Evolutionary conservation across 2,113 vertebrate genomes (phyloP).

Genomic region (Perca fluviatilis): DNA sequence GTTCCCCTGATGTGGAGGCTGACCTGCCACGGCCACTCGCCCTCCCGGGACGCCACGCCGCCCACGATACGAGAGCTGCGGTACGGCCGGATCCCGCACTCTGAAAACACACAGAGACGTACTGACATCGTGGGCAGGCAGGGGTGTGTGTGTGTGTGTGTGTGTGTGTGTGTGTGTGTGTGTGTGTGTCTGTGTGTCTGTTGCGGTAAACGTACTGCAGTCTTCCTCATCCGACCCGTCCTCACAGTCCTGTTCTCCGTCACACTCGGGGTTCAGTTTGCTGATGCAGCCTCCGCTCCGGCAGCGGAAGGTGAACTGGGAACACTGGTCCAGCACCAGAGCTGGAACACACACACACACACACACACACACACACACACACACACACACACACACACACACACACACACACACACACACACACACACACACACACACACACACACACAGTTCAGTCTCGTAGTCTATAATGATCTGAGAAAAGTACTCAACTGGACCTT

Average conservation of each 20-base stretch:
- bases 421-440: too few relatives aligned
- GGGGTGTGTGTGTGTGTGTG: background rate
- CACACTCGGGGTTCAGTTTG: constrained; percentile 93
- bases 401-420: too few relatives aligned
- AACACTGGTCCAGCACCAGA: constrained; percentile 79
- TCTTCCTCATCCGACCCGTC: constrained; percentile 91
- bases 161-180: background rate
- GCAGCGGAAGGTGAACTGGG: constrained; percentile 87
- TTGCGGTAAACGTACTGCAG: constrained; percentile 79
- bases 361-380: too few relatives aligned
- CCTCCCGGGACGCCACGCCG: constrained; percentile 64
- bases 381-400: too few relatives aligned
- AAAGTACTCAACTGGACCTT: too few relatives aligned
- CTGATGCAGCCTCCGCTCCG: constrained; percentile 84
- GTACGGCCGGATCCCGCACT: constrained; percentile 73
- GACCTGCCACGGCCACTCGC: constrained; percentile 86
- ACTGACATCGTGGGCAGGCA: background rate
- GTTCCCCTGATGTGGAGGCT: constrained; percentile 74
- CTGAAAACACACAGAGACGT: constrained; percentile 48
- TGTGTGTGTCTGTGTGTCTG: background rate
- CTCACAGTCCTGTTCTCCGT: constrained; percentile 86
- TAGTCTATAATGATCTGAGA: too few relatives aligned
- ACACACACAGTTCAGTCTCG: too few relatives aligned
- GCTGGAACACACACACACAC: constrained; percentile 13
- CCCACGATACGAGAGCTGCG: constrained; percentile 78